Evolutionary conservation across 2,797 vertebrate genomes (phyloP).

Genomic region (Bryconaethiops microstoma): DNA sequence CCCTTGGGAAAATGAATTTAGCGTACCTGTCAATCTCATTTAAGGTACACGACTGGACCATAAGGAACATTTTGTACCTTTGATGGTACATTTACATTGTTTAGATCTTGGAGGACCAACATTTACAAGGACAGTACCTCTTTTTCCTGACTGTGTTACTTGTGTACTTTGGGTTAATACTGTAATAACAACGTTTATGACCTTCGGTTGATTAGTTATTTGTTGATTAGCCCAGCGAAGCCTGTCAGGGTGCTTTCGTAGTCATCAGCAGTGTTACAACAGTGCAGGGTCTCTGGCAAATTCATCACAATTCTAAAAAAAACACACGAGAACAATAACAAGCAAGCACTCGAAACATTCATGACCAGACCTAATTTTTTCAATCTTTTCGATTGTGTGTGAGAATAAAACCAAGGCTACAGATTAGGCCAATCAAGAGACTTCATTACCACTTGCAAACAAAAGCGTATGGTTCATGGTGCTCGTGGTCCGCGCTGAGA

Average conservation of each 20-base stretch:
- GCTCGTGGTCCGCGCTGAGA: slow-evolving; percentile 30
- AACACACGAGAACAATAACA: not conserved
- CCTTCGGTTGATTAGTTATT: not conserved
- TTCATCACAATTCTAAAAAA: not conserved
- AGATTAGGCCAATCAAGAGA: slow-evolving; percentile 50
- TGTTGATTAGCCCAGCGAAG: not conserved
- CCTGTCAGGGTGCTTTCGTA: not conserved
- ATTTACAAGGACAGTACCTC: no score
- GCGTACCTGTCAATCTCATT: no score
- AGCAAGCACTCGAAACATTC: slow-evolving; percentile 4
- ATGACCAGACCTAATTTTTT: slow-evolving; percentile 3
- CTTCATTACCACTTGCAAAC: slow-evolving; percentile 52
- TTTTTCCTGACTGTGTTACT: no score
- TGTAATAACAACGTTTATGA: not conserved
- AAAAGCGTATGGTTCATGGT: slow-evolving; percentile 44
- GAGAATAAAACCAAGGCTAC: slow-evolving; percentile 32
- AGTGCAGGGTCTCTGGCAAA: not conserved
- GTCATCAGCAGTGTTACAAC: not conserved
- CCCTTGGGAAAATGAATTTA: no score
- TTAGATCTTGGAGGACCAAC: no score
- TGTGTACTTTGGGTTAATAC: not conserved
- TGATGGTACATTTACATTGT: no score
- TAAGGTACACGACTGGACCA: no score
- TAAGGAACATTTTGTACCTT: no score
- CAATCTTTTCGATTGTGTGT: not conserved